Percentiles rank a stretch among this genome's conserved stretches.
These are phyloP conservation scores for Lutjanus campechanus DNA, from an alignment of 2,797 vertebrate species.

Conservation along the genomic window DNA sequence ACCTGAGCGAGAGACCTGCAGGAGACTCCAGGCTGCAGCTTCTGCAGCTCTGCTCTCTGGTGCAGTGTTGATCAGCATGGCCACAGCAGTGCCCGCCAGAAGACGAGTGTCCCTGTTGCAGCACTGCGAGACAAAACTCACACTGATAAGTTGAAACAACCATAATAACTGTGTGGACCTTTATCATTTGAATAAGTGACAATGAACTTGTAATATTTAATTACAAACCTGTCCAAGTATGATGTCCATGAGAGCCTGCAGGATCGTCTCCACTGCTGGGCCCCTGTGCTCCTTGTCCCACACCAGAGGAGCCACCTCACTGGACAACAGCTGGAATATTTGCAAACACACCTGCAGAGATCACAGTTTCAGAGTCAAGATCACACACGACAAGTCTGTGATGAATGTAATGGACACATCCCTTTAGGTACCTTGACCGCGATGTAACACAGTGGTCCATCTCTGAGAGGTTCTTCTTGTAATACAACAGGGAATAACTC, in stretches of 20 bases:
- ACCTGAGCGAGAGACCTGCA: constrained; percentile 81
- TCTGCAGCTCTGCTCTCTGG: constrained; percentile 71
- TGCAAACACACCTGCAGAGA: constrained; percentile 89
- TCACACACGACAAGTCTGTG: background rate
- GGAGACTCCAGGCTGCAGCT: constrained; percentile 81
- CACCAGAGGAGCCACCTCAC: constrained; percentile 80
- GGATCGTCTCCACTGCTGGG: constrained; percentile 79
- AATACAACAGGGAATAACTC: constrained; percentile 79
- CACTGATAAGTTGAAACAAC: background rate
- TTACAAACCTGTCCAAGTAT: constrained; percentile 84
- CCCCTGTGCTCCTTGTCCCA: constrained; percentile 72
- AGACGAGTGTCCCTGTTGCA: constrained; percentile 88
- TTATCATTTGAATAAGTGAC: background rate
- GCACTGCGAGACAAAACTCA: constrained; percentile 66
- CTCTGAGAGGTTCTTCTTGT: constrained; percentile 70
- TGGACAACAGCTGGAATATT: constrained; percentile 87
- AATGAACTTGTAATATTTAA: background rate
- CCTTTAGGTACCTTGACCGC: constrained; percentile 85
- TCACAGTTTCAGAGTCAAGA: constrained; percentile 32
- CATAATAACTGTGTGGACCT: background rate
- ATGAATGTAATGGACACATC: background rate
- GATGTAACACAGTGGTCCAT: constrained; percentile 80
- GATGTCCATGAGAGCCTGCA: constrained; percentile 87
- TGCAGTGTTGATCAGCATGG: constrained; percentile 90
- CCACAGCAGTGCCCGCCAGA: constrained; percentile 89